These are phyloP conservation scores for Xiphophorus birchmanni DNA, from an alignment of 2,797 vertebrate genomes.

Conservation along the genomic window DNA sequence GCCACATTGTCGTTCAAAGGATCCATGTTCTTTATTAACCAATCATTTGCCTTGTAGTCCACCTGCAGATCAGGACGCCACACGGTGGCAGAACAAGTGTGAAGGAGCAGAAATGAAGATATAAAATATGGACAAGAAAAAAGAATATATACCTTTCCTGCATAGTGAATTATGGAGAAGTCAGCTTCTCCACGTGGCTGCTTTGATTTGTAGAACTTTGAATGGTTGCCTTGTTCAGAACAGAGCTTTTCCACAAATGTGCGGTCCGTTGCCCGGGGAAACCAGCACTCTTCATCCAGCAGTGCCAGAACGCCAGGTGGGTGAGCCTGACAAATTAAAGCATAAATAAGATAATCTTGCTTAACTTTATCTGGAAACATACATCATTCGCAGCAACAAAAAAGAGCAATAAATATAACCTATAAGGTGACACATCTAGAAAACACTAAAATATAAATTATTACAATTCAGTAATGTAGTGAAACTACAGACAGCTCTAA, in stretches of 20 bases:
- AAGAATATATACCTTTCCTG: constrained; percentile 84
- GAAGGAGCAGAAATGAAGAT: not conserved
- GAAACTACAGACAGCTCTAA: too few species aligned
- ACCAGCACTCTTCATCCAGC: constrained; percentile 95
- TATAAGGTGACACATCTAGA: too few species aligned
- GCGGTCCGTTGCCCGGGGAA: constrained; percentile 92
- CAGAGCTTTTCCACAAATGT: constrained; percentile 91
- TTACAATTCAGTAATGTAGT: too few species aligned
- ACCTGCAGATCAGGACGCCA: constrained; percentile 75
- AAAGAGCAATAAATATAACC: too few species aligned
- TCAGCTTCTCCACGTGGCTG: constrained; percentile 89
- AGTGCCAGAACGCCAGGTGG: constrained; percentile 90
- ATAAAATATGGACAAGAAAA: not conserved
- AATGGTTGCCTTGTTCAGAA: constrained; percentile 87
- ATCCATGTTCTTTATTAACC: constrained; percentile 96
- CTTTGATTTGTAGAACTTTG: constrained; percentile 89
- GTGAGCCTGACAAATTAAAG: constrained; percentile 77
- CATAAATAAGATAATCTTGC: not conserved
- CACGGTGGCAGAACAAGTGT: not conserved
- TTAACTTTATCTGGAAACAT: not conserved
- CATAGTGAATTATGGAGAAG: constrained; percentile 92
- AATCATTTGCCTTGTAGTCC: constrained; percentile 90
- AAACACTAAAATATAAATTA: too few species aligned
- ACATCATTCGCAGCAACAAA: not conserved
- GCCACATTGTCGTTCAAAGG: constrained; percentile 92